Conservation (phyloP, 2,888 invertebrate genomes). For the Nasonia oneida region DNA sequence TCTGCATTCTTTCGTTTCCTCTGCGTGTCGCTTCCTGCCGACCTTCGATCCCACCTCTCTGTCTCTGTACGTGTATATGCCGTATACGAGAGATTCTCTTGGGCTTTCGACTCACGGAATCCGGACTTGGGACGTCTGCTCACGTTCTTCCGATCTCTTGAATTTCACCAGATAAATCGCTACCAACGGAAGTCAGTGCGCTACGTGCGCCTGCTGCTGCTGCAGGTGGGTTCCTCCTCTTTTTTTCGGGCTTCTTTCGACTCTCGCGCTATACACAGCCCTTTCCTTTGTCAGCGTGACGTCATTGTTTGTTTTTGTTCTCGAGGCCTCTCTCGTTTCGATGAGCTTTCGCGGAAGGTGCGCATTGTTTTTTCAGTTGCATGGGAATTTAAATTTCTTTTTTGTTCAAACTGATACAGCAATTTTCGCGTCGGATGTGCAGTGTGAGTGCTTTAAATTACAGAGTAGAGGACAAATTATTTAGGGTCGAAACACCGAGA, state of each 20-base stretch:
- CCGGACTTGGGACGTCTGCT: constrained; percentile 63
- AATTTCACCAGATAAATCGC: constrained; percentile 50
- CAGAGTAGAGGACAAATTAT: background rate
- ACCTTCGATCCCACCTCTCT: constrained; percentile 45
- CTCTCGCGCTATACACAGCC: background rate
- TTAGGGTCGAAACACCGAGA: background rate
- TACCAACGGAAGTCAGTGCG: constrained; percentile 45
- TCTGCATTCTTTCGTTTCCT: constrained; percentile 54
- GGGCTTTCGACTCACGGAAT: constrained; percentile 64
- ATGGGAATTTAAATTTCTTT: constrained; percentile 30
- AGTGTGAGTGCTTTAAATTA: background rate
- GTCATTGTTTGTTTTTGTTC: constrained; percentile 53
- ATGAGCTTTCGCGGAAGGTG: constrained; percentile 22
- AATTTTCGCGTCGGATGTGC: background rate
- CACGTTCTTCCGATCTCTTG: constrained; percentile 67
- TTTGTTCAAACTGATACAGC: background rate
- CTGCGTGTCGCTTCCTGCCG: constrained; percentile 47
- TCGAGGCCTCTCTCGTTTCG: background rate
- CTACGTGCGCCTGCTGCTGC: constrained; percentile 16
- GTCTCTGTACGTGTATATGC: background rate
- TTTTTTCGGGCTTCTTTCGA: constrained; percentile 22
- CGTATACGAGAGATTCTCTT: constrained; percentile 6
- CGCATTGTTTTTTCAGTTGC: background rate
- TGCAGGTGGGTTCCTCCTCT: constrained; percentile 47
- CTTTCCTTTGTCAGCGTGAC: constrained; percentile 43